Evolutionary conservation across 2,113 vertebrate species (phyloP).

Genomic region (Oreocharis arfaki): DNA sequence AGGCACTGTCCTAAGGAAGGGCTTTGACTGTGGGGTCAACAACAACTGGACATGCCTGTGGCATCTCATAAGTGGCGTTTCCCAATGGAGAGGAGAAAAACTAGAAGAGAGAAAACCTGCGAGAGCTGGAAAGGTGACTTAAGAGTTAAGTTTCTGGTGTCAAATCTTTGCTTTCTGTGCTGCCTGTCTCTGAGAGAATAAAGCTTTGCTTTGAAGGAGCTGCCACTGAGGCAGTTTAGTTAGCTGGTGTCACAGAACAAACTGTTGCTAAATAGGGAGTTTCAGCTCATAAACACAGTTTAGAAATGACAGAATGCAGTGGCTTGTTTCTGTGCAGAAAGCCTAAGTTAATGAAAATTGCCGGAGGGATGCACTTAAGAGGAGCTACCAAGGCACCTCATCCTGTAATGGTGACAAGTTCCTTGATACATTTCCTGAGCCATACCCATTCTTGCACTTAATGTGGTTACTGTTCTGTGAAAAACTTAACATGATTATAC

Average conservation of each 20-base stretch:
- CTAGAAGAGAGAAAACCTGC: background rate
- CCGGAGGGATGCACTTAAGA: conserved; percentile 36
- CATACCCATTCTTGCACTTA: conserved; percentile 4
- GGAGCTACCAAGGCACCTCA: background rate
- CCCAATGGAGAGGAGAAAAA: background rate
- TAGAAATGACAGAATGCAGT: conserved; percentile 8
- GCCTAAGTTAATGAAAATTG: conserved; percentile 36
- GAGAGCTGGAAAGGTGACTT: background rate
- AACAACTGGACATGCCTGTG: background rate
- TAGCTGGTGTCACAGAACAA: conserved; percentile 8
- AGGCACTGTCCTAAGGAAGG: background rate
- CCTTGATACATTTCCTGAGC: conserved; percentile 23
- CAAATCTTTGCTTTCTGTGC: background rate
- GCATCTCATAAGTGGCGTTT: fast-evolving
- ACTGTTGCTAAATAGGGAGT: background rate
- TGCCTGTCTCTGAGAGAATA: background rate
- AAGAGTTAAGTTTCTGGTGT: background rate
- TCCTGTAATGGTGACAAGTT: conserved; percentile 6
- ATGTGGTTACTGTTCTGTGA: conserved; percentile 10
- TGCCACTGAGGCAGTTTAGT: background rate
- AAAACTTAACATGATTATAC: conserved; percentile 28
- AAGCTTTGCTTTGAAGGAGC: conserved; percentile 8
- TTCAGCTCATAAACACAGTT: background rate
- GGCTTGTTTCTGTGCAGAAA: conserved; percentile 18
- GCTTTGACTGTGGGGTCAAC: background rate